These are phyloP conservation scores for Cephalopachus bancanus DNA, from an alignment of 2,797 vertebrate species.

Conservation along the genomic window DNA sequence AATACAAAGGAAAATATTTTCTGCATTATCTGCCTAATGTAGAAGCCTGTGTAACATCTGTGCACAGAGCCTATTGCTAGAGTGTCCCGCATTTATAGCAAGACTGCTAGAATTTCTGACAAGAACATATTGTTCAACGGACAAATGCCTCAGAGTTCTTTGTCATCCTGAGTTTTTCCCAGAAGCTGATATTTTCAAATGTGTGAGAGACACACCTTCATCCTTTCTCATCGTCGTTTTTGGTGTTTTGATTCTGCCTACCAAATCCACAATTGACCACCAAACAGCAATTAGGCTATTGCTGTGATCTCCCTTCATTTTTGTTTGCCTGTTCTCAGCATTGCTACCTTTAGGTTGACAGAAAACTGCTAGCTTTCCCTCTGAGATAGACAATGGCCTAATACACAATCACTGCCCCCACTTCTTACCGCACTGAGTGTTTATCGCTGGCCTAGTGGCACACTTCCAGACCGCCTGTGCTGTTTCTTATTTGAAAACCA, in stretches of 20 bases:
- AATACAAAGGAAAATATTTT: conserved; percentile 33
- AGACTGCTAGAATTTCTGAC: background rate
- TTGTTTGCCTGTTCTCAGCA: background rate
- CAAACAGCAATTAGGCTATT: background rate
- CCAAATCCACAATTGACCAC: conserved; percentile 22
- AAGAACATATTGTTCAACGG: background rate
- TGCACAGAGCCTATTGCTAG: background rate
- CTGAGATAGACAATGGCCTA: background rate
- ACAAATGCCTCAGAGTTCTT: background rate
- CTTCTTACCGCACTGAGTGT: background rate
- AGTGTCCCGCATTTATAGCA: background rate
- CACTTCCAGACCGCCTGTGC: background rate
- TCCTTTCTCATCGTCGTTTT: background rate
- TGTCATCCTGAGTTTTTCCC: conserved; percentile 38
- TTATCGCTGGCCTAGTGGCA: background rate
- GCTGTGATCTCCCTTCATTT: conserved; percentile 10
- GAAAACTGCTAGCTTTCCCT: conserved; percentile 7
- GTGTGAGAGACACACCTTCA: conserved; percentile 8
- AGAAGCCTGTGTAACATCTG: background rate
- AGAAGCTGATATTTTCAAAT: conserved; percentile 24
- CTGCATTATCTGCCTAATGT: background rate
- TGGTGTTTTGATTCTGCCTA: conserved; percentile 56
- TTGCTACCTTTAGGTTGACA: background rate
- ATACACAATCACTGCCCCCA: background rate
- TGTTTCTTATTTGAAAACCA: conserved; percentile 1